Evolutionary conservation across 2,113 vertebrate genomes (phyloP).

Genomic region (Carassius auratus): DNA sequence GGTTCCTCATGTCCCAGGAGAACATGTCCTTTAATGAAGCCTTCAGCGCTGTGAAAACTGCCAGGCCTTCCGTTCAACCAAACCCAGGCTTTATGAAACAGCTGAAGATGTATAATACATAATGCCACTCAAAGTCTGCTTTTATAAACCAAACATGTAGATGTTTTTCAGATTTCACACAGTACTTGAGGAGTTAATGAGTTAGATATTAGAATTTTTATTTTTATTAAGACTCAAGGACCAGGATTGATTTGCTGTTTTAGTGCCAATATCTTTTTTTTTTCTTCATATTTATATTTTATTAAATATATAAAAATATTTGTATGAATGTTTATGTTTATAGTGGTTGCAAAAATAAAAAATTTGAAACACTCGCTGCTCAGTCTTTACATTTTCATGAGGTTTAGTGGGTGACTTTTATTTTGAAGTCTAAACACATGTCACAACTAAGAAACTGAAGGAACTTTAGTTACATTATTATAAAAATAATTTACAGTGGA

Average conservation of each 20-base stretch:
- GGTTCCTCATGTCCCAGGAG: constrained; percentile 89
- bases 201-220: not conserved
- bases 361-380: not conserved
- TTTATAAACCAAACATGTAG: not conserved
- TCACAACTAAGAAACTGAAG: not conserved
- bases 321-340: not conserved
- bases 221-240: too few relatives aligned
- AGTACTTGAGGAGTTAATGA: not conserved
- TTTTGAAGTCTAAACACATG: not conserved
- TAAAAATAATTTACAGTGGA: too few relatives aligned
- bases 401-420: constrained; percentile 1
- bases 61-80: constrained; percentile 82
- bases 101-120: constrained; percentile 82
- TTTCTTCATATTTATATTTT: not conserved
- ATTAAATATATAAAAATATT: not conserved
- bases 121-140: not conserved
- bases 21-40: constrained; percentile 84
- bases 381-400: not conserved
- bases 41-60: constrained; percentile 83
- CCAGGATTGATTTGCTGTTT: not conserved
- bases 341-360: not conserved
- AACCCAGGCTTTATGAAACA: constrained; percentile 91
- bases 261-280: not conserved
- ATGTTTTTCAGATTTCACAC: not conserved
- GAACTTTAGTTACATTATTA: not conserved